Evolutionary conservation across 2,113 vertebrate species (phyloP).

Genomic region (Zonotrichia leucophrys): DNA sequence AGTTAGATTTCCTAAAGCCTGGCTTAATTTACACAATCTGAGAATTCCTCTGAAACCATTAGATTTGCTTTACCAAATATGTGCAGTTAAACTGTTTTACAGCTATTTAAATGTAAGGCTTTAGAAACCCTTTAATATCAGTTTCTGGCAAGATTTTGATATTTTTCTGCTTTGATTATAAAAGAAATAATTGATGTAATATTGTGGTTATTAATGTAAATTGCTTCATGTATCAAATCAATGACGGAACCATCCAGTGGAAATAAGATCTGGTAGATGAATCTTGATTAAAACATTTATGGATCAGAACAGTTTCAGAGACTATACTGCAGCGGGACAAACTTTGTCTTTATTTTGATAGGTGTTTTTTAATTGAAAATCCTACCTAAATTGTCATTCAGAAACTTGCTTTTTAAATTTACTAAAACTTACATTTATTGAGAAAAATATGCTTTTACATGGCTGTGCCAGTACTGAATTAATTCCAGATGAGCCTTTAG

Average conservation of each 20-base stretch:
- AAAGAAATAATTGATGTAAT: slow-evolving; percentile 1
- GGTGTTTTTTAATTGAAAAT: slow-evolving; percentile 8
- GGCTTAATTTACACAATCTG: background rate
- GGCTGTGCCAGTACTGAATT: background rate
- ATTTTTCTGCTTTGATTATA: slow-evolving; percentile 6
- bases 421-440: background rate
- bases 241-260: background rate
- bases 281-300: slow-evolving; percentile 25
- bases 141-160: background rate
- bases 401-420: background rate
- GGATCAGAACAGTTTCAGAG: background rate
- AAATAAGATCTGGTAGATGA: slow-evolving; percentile 26
- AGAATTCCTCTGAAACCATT: background rate
- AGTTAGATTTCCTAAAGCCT: background rate
- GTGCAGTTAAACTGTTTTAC: background rate
- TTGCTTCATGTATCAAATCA: background rate
- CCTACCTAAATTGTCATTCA: background rate
- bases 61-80: background rate
- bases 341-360: slow-evolving; percentile 2
- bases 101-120: background rate
- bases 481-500: background rate
- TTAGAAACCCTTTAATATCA: background rate
- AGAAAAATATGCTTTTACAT: background rate
- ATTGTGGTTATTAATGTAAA: slow-evolving; percentile 26
- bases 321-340: background rate